phyloP scores from a whole-genome alignment of 64 coral and sea anemone genomes.

The Pocillopora verrucosa region DNA sequence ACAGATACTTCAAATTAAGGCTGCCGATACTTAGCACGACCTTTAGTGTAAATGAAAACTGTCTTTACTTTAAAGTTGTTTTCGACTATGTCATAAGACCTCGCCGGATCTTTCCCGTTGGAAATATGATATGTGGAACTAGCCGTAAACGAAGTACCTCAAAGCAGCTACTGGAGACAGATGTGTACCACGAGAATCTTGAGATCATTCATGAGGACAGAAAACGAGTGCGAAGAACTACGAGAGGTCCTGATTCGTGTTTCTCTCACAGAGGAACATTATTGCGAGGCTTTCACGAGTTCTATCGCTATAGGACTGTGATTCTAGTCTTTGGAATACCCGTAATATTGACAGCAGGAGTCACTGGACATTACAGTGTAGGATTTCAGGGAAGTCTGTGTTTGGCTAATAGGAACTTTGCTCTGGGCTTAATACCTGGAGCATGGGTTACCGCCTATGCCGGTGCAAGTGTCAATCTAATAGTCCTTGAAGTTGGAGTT shows the following conservation, averaged over 20 bases:
- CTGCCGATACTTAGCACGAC: conserved; percentile 84
- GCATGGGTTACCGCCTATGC: conserved; percentile 84
- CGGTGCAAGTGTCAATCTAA: conserved; percentile 40
- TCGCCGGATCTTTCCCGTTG: conserved; percentile 72
- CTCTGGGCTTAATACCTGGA: conserved; percentile 77
- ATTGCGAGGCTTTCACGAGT: conserved; percentile 44
- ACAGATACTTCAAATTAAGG: conserved; percentile 87
- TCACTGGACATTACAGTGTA: conserved; percentile 65
- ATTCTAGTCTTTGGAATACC: conserved; percentile 69
- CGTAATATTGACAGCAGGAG: conserved; percentile 62
- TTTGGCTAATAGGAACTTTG: conserved; percentile 59
- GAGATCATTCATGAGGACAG: conserved; percentile 34
- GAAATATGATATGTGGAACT: conserved; percentile 60
- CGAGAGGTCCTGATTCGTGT: conserved; percentile 37
- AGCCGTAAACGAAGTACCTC: conserved; percentile 68
- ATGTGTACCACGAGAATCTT: conserved; percentile 78
- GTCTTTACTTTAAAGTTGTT: conserved; percentile 68
- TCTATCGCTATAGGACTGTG: conserved; percentile 35
- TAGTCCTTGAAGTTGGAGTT: conserved; percentile 76
- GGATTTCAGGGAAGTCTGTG: conserved; percentile 71
- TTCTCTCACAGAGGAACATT: conserved; percentile 22
- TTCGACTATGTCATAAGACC: conserved; percentile 47
- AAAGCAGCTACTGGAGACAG: conserved; percentile 67
- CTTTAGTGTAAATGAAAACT: conserved; percentile 81
- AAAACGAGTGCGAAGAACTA: background rate